Base-by-base conservation (phyloP, 2,888 invertebrate species). In the Latrodectus elegans region DNA sequence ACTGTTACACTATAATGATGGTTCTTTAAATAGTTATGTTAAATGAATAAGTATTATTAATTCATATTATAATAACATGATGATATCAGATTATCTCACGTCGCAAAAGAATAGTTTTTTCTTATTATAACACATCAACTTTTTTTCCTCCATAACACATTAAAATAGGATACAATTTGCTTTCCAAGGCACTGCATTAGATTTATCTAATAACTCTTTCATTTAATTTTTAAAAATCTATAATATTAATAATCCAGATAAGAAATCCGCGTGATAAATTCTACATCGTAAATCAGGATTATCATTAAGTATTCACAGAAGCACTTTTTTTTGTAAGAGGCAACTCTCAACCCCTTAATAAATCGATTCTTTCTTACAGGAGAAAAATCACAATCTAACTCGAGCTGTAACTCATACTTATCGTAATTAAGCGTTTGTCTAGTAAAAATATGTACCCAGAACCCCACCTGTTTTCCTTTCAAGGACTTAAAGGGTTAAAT, bases 231-330 rank as follows among this genome's bases (percentile, higher is more conserved):
- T 15, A 60, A 60, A 60, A 60, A 60, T 15, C 12, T 0, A 60
- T n/a, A 60, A 11, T 60, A 12, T 10, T 60, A 60, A n/a, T 60
- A 60, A 60, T 60, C 60, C 60, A 60, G n/a, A 60, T n/a, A 60
- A 12, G 60, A 60, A 60, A 60, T 60, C 38, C 10, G 60, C 11
- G 60, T 15, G 60, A 60, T 60, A 60, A 60, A 60, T 11, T n/a
- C 60, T 60, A 60, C 12, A 60, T 60, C 60, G n/a, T 60, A 60
- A 60, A 60, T 60, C 60, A 60, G n/a, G 60, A 60, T 60, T 15
- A 60, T 60, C 60, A 60, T 60, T 60, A 60, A 10, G 10, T 60
- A 60, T 15, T 55, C 15, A 55, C 60, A 60, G 6, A 10, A 12
- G n/a, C 60, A 60, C 60, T 15, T 60, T 60, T 60, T 60, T 60